These are phyloP conservation scores for Pungitius pungitius DNA, from an alignment of 2,113 vertebrate genomes.

Conservation along the genomic window DNA sequence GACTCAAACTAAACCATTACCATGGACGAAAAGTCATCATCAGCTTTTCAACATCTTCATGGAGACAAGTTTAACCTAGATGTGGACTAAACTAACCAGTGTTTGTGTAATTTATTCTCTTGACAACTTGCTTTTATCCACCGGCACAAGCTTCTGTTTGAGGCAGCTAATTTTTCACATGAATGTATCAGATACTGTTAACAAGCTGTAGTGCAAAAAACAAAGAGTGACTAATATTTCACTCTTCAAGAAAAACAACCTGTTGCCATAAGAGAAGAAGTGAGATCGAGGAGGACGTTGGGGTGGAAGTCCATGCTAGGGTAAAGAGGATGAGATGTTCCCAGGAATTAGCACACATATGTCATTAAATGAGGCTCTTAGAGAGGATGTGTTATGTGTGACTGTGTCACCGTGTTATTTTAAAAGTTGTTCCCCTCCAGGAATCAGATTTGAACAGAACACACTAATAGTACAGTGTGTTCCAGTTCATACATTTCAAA, in stretches of 20 bases:
- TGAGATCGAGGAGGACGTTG: too few species aligned
- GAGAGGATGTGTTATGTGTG: slow-evolving; percentile 36
- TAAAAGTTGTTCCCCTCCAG: neutral
- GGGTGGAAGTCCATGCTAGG: neutral
- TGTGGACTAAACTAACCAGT: neutral
- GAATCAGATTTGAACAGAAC: neutral
- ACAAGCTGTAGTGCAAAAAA: slow-evolving; percentile 9
- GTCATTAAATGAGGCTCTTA: slow-evolving; percentile 39
- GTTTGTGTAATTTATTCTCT: slow-evolving; percentile 3
- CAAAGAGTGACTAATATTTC: neutral
- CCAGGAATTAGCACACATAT: slow-evolving; percentile 47
- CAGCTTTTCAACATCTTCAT: slow-evolving; percentile 39
- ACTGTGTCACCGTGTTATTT: neutral
- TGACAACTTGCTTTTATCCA: slow-evolving; percentile 7
- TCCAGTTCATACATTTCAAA: too few species aligned
- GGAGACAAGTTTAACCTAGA: slow-evolving; percentile 37
- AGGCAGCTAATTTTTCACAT: slow-evolving; percentile 23
- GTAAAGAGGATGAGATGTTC: slow-evolving; percentile 17
- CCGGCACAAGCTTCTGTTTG: slow-evolving; percentile 1
- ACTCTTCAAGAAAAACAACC: neutral
- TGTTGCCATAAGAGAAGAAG: slow-evolving; percentile 3
- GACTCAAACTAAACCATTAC: slow-evolving; percentile 61
- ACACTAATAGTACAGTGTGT: neutral
- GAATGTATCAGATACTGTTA: slow-evolving; percentile 4
- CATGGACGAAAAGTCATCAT: slow-evolving; percentile 41